Percentiles rank a stretch among this genome's conserved stretches.
Conservation (phyloP, 1,140 invertebrate genomes). For the Meloidogyne hapla region DNA sequence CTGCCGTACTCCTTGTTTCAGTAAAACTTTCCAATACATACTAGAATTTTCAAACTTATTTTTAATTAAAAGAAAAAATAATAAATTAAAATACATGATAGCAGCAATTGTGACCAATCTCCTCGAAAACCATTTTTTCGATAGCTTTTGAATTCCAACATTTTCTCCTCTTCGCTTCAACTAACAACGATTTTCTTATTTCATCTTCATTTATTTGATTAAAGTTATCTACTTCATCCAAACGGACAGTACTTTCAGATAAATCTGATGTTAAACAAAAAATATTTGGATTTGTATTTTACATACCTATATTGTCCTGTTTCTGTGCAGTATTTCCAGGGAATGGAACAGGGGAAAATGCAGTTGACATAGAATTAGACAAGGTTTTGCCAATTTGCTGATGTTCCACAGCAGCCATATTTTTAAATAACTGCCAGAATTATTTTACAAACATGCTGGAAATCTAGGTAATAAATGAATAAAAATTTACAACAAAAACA, state of each 20-base stretch:
- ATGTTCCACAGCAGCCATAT: background rate
- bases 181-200: constrained; percentile 55
- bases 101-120: constrained; percentile 51
- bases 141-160: constrained; percentile 58
- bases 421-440: background rate
- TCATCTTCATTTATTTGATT: constrained; percentile 51
- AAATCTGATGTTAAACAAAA: background rate
- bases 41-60: constrained; percentile 32
- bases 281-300: background rate
- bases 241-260: background rate
- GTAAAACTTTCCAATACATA: constrained; percentile 63
- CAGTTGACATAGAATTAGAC: background rate
- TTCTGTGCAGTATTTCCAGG: background rate
- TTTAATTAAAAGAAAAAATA: constrained; percentile 17
- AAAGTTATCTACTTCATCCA: background rate
- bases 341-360: background rate
- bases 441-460: background rate
- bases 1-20: constrained; percentile 56
- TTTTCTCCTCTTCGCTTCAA: constrained; percentile 58
- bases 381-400: background rate
- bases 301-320: background rate
- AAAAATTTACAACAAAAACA: too few relatives aligned
- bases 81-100: constrained; percentile 52
- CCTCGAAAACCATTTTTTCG: constrained; percentile 60
- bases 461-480: background rate